phyloP scores from a whole-genome alignment of 2,797 vertebrate genomes.

The Peromyscus aztecus region DNA sequence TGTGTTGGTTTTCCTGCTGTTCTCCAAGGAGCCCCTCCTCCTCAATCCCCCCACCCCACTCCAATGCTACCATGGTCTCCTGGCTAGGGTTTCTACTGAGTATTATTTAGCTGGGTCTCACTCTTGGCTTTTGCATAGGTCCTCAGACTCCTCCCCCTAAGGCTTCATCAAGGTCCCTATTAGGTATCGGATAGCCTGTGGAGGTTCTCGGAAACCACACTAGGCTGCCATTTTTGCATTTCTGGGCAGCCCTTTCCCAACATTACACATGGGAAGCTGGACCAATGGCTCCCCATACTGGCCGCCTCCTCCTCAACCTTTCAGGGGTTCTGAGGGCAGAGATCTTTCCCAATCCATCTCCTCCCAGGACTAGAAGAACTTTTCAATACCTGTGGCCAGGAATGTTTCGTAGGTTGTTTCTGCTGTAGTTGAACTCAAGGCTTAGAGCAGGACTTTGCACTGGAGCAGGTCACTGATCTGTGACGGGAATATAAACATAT shows the following conservation, averaged over 20 bases:
- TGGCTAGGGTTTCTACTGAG: neutral
- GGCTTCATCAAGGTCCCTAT: neutral
- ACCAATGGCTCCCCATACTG: no score
- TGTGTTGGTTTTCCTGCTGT: neutral
- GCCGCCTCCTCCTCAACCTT: accelerated
- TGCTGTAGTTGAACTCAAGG: neutral
- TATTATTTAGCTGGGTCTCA: neutral
- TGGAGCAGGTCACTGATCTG: neutral
- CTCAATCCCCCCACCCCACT: neutral
- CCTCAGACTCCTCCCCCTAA: neutral
- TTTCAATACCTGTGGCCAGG: neutral
- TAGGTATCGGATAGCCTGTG: neutral
- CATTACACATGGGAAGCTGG: neutral
- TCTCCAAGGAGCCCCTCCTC: neutral
- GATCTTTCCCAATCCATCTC: neutral
- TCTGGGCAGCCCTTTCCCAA: neutral
- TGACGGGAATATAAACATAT: neutral
- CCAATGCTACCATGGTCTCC: neutral
- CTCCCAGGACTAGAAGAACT: neutral
- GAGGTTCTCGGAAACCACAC: neutral
- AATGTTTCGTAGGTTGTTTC: neutral
- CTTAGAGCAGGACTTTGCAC: neutral
- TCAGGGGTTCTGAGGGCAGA: neutral
- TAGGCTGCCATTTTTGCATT: neutral
- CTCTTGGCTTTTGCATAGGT: neutral